A percentile compares a stretch with the other conserved stretches of the same genome.
Evolutionary conservation across 2,888 invertebrate genomes (phyloP).

Genomic region (Cataglyphis rosenhaueri): DNA sequence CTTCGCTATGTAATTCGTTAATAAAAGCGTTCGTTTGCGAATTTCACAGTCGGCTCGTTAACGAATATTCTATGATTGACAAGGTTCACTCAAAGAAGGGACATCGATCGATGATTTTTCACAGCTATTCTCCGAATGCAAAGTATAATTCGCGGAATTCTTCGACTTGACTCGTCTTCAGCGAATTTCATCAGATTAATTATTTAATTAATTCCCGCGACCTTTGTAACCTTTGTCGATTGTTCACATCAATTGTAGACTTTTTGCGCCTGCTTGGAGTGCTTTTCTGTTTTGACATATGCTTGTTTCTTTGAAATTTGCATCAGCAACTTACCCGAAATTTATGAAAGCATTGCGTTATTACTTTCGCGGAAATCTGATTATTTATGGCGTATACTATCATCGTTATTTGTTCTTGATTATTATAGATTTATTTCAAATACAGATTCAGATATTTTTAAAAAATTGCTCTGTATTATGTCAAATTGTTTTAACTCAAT

Average conservation of each 20-base stretch:
- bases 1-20: not conserved
- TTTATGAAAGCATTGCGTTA: not conserved
- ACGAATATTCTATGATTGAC: conserved; percentile 8
- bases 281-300: not conserved
- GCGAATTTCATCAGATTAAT: not conserved
- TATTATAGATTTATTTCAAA: not conserved
- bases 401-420: not conserved
- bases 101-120: not conserved
- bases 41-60: conserved; percentile 9
- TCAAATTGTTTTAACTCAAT: not conserved
- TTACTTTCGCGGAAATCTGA: not conserved
- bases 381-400: not conserved
- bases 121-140: not conserved
- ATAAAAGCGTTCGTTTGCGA: conserved; percentile 4
- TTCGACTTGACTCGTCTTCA: not conserved
- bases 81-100: not conserved
- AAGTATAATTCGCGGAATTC: not conserved
- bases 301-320: not conserved
- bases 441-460: not conserved
- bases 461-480: not conserved
- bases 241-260: conserved; percentile 18
- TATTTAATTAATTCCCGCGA: conserved; percentile 15
- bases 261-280: conserved; percentile 12
- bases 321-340: not conserved
- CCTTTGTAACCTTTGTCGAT: not conserved